phyloP scores from a whole-genome alignment of 1,140 invertebrate genomes.

The Heliconius hermathena region DNA sequence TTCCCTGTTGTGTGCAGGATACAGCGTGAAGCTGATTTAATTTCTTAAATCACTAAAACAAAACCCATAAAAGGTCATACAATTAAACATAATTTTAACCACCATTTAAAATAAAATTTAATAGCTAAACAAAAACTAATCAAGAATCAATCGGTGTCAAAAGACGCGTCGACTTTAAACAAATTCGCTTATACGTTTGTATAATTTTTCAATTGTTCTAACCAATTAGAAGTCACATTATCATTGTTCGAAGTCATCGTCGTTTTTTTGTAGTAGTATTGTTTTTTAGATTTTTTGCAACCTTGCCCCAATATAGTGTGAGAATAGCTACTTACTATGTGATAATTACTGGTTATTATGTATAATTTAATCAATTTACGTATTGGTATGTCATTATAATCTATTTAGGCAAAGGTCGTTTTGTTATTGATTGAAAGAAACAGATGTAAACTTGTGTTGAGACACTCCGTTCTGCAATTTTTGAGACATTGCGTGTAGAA shows the following conservation, averaged over 20 bases:
- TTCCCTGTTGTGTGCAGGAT: no score
- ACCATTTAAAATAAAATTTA: neutral
- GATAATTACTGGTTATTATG: slow-evolving; percentile 27
- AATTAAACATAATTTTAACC: neutral
- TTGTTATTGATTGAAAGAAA: neutral
- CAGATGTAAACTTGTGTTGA: no score
- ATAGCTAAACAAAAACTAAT: neutral
- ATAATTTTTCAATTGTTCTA: slow-evolving; percentile 23
- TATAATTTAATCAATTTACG: slow-evolving; percentile 10
- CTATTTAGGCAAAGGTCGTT: neutral
- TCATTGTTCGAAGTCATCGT: slow-evolving; percentile 44
- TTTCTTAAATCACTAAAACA: no score
- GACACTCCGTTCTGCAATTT: no score
- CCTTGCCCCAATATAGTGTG: slow-evolving; percentile 47
- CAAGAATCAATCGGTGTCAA: neutral
- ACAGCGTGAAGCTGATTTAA: no score
- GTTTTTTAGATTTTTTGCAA: slow-evolving; percentile 45
- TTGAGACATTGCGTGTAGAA: no score
- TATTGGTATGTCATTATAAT: neutral
- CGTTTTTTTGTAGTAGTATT: slow-evolving; percentile 39
- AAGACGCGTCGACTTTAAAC: neutral
- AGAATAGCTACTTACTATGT: slow-evolving; percentile 30
- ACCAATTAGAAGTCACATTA: slow-evolving; percentile 29
- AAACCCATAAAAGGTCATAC: neutral
- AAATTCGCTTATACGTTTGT: neutral